Evolutionary conservation across 2,797 vertebrate species (phyloP), one percentile per base, ranked within the genome.

Genomic region (Craterocephalus amniculus): DNA sequence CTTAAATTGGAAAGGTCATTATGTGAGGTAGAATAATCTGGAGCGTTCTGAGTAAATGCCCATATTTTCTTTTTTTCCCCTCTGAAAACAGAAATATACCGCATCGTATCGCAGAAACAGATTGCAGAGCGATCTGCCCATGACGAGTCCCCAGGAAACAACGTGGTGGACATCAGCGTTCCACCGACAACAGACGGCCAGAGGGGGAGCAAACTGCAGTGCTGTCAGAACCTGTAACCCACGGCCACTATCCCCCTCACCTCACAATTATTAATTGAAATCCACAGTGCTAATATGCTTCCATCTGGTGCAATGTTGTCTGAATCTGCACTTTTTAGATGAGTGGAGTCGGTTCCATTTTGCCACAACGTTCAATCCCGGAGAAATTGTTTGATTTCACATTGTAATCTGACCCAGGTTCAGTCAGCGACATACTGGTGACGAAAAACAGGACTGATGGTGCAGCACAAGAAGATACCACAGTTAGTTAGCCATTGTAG

Each of bases 41-140:
- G 10, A 66, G 1, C 14, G 12, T 24, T 56, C 6, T 4, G 4
- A 18, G 16, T 20, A 8, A 5, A n/a, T 3, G 1, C 22, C 76
- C 6, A 71, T 66, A 2, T 67, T 68, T 68, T 59, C 1, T 34
- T 0, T 67, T 34, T 10, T 2, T 71, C 31, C 67, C 34, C 54
- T 66, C 29, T 0, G 10, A 64, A 83, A 70, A 51, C 93, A 99
- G 97, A 99, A 87, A 99, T 99, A 87, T 98, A 99, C 86, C 97
- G 97, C 90, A 99, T 99, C 14, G 97, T 99, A 81, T 99, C 97
- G 4, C 97, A 98, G 95, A 99, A 99, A 92, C 97, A 98, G 86
- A 99, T 99, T 0, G 96, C 97, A 0, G 97, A 99, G 80, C 94
- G 97, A 3, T 97, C 96, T 0, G 97, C 96, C 2, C 97, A 98